phyloP scores from a whole-genome alignment of 2,113 vertebrate species.

The Oophaga pumilio region DNA sequence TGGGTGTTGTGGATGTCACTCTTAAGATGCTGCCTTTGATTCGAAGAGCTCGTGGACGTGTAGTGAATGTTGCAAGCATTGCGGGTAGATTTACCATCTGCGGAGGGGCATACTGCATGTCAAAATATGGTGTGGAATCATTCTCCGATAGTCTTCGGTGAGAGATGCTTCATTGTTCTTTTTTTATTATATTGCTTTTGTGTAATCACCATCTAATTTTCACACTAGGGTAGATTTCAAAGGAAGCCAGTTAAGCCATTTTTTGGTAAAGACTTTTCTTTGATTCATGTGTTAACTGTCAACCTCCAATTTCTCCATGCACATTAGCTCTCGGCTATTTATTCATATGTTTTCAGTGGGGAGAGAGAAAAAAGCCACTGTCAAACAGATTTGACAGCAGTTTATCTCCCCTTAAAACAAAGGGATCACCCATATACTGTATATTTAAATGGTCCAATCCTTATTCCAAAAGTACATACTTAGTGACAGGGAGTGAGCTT shows the following conservation, averaged over 20 bases:
- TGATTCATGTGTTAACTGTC: too few species aligned
- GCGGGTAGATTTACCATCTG: slow-evolving; percentile 63
- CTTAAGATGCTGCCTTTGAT: slow-evolving; percentile 68
- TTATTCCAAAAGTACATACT: too few species aligned
- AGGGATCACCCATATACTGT: too few species aligned
- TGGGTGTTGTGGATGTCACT: slow-evolving; percentile 67
- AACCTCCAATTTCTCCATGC: too few species aligned
- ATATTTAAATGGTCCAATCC: too few species aligned
- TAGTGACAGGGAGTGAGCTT: too few species aligned
- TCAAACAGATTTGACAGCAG: too few species aligned
- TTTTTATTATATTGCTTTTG: background rate
- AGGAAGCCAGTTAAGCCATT: background rate
- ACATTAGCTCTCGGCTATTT: too few species aligned
- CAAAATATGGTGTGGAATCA: slow-evolving; percentile 71
- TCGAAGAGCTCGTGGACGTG: slow-evolving; percentile 67
- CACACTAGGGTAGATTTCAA: background rate
- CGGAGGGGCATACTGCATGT: slow-evolving; percentile 68
- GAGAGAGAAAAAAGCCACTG: too few species aligned
- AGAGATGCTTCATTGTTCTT: background rate
- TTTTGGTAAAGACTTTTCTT: background rate
- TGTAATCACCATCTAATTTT: too few species aligned
- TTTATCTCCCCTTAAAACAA: too few species aligned
- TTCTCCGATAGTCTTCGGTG: slow-evolving; percentile 74
- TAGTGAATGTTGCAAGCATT: slow-evolving; percentile 71
- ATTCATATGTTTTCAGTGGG: too few species aligned